Conservation (phyloP, 2,797 vertebrate genomes). For the Hyperoplus immaculatus region DNA sequence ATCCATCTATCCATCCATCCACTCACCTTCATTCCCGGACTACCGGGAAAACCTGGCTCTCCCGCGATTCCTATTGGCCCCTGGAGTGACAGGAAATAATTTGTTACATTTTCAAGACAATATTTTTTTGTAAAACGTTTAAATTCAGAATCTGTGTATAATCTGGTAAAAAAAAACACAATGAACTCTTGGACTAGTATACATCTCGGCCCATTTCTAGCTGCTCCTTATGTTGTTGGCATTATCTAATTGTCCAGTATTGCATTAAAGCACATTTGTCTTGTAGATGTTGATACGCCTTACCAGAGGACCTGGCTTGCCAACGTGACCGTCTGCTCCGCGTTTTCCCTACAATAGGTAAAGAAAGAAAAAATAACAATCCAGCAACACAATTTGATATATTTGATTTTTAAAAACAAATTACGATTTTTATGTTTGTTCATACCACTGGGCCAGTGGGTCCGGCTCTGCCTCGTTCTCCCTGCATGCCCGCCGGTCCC, state of each 20-base stretch:
- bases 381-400: neutral
- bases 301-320: conserved; percentile 94
- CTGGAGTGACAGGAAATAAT: conserved; percentile 70
- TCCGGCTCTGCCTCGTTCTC: conserved; percentile 92
- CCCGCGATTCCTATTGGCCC: conserved; percentile 93
- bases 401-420: neutral
- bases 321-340: conserved; percentile 90
- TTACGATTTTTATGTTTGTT: conserved; percentile 1
- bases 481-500: conserved; percentile 92
- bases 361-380: neutral
- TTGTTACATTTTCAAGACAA: neutral
- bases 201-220: neutral
- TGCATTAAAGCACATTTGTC: neutral
- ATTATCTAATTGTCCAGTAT: too few species aligned
- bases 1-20: too few species aligned
- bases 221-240: neutral
- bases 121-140: neutral
- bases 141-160: neutral
- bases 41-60: conserved; percentile 92
- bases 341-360: conserved; percentile 88
- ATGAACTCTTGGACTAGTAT: neutral
- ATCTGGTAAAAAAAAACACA: neutral
- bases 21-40: conserved; percentile 93
- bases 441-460: conserved; percentile 90
- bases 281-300: conserved; percentile 38